Base-by-base conservation (phyloP, 2,113 vertebrate species). In the Pica pica region DNA sequence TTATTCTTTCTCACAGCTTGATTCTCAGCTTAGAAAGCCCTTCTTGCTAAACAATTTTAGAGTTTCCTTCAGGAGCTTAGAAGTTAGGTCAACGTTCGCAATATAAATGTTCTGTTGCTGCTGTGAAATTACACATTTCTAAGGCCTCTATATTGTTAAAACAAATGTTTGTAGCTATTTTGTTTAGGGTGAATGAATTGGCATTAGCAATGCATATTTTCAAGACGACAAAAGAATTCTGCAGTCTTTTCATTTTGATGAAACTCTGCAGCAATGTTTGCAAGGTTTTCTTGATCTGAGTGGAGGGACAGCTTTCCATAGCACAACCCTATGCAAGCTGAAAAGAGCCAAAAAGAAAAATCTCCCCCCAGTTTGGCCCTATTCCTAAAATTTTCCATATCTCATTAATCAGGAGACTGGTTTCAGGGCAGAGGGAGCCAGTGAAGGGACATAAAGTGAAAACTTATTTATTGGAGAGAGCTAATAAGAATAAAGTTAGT, bases 1-100 rank as follows among this genome's bases (percentile, higher is more conserved):
- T 97, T 97, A 97, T 98, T 99, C 98, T 98, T 98, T 98, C 98
- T 98, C 98, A 97, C 98, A 98, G 98, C 97, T 96, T 95, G 94
- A 97, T 93, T 97, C 87, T 96, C 83, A 93, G 93, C 93, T 96
- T 85, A 82, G 93, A 97, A 97, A 97, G 93, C 74, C 73, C 91
- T 71, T 68, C 64, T 61, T 95, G 68, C 63, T 94, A 94, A 97
- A 96, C 95, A 94, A 35, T 92, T 93, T 97, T 83, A 56, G 88
- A 83, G 83, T 53, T 91, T 82, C 61, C 67, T 75, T 59, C 27
- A 94, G 76, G 82, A 97, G 31, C 67, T 93, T 50, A 71, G 83
- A 73, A 96, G 90, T 93, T 85, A 87, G 77, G 84, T 90, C 92
- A 91, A 50, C 0, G 2, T 69, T 85, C 0, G 7, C 65, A 59